A percentile compares a stretch with the other conserved stretches of the same genome.
These are phyloP conservation scores for Choloepus hoffmanni DNA, from an alignment of 2,113 vertebrate species.

Conservation along the genomic window DNA sequence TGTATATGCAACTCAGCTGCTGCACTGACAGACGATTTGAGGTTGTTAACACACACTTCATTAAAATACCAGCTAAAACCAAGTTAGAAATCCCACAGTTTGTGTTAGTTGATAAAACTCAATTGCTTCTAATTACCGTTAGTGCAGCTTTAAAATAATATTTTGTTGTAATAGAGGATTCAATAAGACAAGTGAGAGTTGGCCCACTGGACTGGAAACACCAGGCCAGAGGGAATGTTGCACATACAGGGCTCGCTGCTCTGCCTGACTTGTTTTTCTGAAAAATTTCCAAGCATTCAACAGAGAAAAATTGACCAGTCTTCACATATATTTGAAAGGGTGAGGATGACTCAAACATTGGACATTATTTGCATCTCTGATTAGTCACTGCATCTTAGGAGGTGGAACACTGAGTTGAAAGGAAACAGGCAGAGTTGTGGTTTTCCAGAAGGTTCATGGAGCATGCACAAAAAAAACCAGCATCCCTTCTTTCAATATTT, in stretches of 20 bases:
- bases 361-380: neutral
- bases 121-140: conserved; percentile 90
- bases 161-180: conserved; percentile 91
- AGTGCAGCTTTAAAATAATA: conserved; percentile 92
- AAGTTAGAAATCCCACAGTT: conserved; percentile 91
- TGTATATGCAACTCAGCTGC: conserved; percentile 90
- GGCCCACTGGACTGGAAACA: conserved; percentile 80
- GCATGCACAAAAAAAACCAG: neutral
- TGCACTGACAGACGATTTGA: conserved; percentile 87
- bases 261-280: conserved; percentile 41
- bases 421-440: neutral
- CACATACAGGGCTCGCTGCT: neutral
- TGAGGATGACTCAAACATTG: neutral
- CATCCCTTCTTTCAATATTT: neutral
- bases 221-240: conserved; percentile 16
- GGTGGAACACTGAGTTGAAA: neutral
- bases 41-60: conserved; percentile 92
- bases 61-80: conserved; percentile 95
- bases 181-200: conserved; percentile 88
- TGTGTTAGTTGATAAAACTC: conserved; percentile 96
- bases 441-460: neutral
- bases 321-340: conserved; percentile 36
- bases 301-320: neutral
- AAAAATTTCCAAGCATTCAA: conserved; percentile 50
- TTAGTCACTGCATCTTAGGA: conserved; percentile 24